Conservation (phyloP, 37 sponge, comb jelly and placozoan species). For the Trichoplax adhaerens region DNA sequence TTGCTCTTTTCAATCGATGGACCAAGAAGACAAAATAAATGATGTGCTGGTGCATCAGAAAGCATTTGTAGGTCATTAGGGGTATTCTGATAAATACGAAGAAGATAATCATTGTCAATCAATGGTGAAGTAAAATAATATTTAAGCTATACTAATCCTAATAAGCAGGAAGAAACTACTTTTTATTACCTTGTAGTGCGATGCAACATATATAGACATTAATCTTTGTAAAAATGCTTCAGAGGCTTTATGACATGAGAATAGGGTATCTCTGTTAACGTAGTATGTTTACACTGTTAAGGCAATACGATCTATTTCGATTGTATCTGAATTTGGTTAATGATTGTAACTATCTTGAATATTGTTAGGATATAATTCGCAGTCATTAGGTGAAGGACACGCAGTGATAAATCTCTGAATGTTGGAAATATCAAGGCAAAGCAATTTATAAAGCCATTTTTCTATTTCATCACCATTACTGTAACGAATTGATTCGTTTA, state of each 20-base stretch:
- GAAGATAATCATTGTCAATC: background rate
- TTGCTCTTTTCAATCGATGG: slow-evolving; percentile 34
- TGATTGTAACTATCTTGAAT: background rate
- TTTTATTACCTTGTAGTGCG: slow-evolving; percentile 68
- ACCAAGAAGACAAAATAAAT: slow-evolving; percentile 67
- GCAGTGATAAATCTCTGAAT: slow-evolving; percentile 22
- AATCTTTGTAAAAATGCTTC: slow-evolving; percentile 78
- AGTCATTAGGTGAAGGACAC: slow-evolving; percentile 69
- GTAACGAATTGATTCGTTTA: slow-evolving; percentile 86
- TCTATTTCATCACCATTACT: slow-evolving; percentile 61
- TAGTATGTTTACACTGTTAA: slow-evolving; percentile 24
- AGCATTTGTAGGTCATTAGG: slow-evolving; percentile 97
- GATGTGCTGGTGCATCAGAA: slow-evolving; percentile 99
- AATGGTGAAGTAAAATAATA: background rate
- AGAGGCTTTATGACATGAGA: slow-evolving; percentile 81
- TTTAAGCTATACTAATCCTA: background rate
- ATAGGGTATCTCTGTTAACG: slow-evolving; percentile 88
- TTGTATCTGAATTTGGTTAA: background rate
- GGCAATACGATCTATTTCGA: background rate
- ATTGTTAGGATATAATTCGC: slow-evolving; percentile 7
- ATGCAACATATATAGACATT: slow-evolving; percentile 86
- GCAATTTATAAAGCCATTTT: slow-evolving; percentile 75
- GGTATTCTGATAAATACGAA: slow-evolving; percentile 38
- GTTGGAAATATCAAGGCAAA: slow-evolving; percentile 68
- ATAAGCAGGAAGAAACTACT: background rate